Conservation (phyloP, 2,797 vertebrate genomes). For the Cyclopterus lumpus region DNA sequence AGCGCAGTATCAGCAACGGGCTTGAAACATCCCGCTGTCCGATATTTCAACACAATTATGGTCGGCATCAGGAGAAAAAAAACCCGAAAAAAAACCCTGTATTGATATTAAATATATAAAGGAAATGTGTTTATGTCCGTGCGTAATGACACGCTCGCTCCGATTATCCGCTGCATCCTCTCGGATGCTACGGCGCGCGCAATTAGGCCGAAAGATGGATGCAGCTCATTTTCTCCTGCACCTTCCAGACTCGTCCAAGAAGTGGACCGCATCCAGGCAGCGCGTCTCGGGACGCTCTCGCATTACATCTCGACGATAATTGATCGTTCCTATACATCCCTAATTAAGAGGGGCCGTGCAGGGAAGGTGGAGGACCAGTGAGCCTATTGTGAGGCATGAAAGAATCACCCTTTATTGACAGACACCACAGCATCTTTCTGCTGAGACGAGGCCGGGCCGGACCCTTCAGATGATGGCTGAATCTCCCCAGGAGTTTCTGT, state of each 20-base stretch:
- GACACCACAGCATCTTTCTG: conserved; percentile 15
- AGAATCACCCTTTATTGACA: conserved; percentile 16
- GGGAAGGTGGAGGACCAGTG: conserved; percentile 13
- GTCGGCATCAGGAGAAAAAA: neutral
- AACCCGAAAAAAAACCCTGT: neutral
- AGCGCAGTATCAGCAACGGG: conserved; percentile 32
- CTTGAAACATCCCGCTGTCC: neutral
- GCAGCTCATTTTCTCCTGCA: conserved; percentile 54
- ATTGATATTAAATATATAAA: neutral
- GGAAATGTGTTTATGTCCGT: neutral
- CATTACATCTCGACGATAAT: conserved; percentile 7
- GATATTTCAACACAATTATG: conserved; percentile 11
- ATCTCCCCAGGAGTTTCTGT: conserved; percentile 6
- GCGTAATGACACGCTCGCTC: conserved; percentile 27
- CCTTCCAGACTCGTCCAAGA: conserved; percentile 38
- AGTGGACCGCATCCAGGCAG: conserved; percentile 9
- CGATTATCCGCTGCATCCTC: conserved; percentile 49
- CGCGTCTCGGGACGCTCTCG: neutral
- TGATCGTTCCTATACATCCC: neutral
- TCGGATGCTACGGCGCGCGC: conserved; percentile 49
- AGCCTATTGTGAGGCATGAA: conserved; percentile 17
- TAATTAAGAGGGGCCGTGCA: neutral
- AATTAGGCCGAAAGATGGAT: conserved; percentile 66
- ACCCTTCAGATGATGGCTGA: neutral
- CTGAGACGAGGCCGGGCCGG: conserved; percentile 26